Percentiles rank a stretch among this genome's conserved stretches.
Conservation (phyloP, 2,113 vertebrate species). For the Promerops cafer region DNA sequence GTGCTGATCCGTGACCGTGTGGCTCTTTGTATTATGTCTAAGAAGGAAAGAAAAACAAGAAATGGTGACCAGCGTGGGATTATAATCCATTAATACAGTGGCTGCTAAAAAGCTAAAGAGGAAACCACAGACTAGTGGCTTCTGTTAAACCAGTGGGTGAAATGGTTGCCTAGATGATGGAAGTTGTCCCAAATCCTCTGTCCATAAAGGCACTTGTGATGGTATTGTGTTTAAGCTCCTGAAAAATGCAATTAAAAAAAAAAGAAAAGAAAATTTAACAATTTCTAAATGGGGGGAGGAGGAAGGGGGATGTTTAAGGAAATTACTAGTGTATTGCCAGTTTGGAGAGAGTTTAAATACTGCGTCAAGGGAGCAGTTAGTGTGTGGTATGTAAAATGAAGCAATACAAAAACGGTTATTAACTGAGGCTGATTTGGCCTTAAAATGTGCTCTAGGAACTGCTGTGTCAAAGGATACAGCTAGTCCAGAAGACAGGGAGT, state of each 20-base stretch:
- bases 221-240: neutral
- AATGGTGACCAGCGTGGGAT: neutral
- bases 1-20: neutral
- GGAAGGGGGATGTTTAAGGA: neutral
- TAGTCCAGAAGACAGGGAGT: neutral
- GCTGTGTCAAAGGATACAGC: conserved; percentile 53
- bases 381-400: conserved; percentile 57
- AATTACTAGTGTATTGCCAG: conserved; percentile 35
- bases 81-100: conserved; percentile 36
- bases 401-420: conserved; percentile 57
- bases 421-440: conserved; percentile 47
- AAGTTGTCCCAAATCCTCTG: neutral
- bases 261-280: neutral
- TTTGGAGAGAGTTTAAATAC: conserved; percentile 59
- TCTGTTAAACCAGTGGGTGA: neutral
- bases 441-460: conserved; percentile 53
- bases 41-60: conserved; percentile 37
- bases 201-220: neutral
- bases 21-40: neutral
- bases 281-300: neutral
- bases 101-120: neutral
- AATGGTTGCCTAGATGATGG: neutral
- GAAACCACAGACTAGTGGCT: neutral
- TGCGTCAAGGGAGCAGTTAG: conserved; percentile 46
- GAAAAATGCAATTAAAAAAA: neutral